Evolutionary conservation across 2,797 vertebrate species (phyloP).

Genomic region (Acridotheres tristis): DNA sequence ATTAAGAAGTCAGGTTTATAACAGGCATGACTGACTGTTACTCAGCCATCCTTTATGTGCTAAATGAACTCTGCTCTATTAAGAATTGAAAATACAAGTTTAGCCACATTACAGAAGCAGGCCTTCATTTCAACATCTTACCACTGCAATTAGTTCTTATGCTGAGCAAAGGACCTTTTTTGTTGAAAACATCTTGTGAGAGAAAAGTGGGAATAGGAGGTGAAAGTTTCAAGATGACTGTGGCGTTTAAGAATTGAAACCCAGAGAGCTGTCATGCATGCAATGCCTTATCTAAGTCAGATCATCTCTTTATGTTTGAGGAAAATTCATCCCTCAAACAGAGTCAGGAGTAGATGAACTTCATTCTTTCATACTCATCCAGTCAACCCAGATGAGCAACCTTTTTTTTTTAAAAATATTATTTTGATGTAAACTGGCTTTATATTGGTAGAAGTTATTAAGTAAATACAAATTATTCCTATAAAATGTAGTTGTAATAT

Average conservation of each 20-base stretch:
- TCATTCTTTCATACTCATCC: not conserved
- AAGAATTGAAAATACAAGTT: not conserved
- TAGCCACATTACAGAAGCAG: not conserved
- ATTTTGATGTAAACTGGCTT: not conserved
- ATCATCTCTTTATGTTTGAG: not conserved
- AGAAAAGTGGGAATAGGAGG: not conserved
- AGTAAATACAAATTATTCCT: not conserved
- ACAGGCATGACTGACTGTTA: not conserved
- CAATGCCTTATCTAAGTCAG: not conserved
- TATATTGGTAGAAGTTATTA: not conserved
- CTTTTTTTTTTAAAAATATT: rapidly evolving
- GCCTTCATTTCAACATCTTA: not conserved
- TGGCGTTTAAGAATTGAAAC: not conserved
- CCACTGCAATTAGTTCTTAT: not conserved
- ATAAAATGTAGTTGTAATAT: not conserved
- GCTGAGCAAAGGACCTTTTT: not conserved
- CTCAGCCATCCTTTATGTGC: not conserved
- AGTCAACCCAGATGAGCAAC: not conserved
- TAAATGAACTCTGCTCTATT: not conserved
- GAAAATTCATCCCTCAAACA: not conserved
- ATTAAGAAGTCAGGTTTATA: not conserved
- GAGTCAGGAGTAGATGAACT: not conserved
- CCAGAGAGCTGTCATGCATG: not conserved
- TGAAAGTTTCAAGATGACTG: not conserved
- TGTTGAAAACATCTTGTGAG: not conserved